A percentile compares a stretch with the other conserved stretches of the same genome.
Evolutionary conservation across 2,797 vertebrate genomes (phyloP).

Genomic region (Hozukius guyotensis): DNA sequence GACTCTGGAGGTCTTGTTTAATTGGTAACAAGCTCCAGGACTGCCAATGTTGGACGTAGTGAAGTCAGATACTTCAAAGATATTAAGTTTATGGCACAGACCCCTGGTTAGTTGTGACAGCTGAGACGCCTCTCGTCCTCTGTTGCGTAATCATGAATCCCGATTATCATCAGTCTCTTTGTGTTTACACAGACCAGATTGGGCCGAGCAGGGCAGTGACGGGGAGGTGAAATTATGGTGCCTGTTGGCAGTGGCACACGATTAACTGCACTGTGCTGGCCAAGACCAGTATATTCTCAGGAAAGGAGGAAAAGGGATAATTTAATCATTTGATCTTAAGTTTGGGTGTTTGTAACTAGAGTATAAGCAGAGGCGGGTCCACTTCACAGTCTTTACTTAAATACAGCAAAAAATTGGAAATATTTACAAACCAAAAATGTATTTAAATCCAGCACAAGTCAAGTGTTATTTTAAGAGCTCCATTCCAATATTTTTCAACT

Average conservation of each 20-base stretch:
- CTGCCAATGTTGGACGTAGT: not conserved
- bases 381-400: not conserved
- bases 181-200: conserved; percentile 10
- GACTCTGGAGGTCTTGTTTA: not conserved
- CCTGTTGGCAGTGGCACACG: not conserved
- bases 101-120: not conserved
- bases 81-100: not conserved
- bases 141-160: conserved; percentile 1
- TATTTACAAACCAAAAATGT: not conserved
- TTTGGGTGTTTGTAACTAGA: not conserved
- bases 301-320: not conserved
- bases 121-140: not conserved
- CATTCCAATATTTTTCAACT: not conserved
- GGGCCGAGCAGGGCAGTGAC: not conserved
- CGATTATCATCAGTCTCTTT: not conserved
- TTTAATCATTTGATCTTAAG: not conserved
- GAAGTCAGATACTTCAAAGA: not conserved
- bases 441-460: not conserved
- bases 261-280: not conserved
- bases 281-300: conserved; percentile 6
- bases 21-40: not conserved
- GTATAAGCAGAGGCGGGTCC: not conserved
- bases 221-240: not conserved
- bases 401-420: not conserved
- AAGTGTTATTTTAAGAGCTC: not conserved